Evolutionary conservation across 1,140 invertebrate species (phyloP).

Genomic region (Drosophila bocki): DNA sequence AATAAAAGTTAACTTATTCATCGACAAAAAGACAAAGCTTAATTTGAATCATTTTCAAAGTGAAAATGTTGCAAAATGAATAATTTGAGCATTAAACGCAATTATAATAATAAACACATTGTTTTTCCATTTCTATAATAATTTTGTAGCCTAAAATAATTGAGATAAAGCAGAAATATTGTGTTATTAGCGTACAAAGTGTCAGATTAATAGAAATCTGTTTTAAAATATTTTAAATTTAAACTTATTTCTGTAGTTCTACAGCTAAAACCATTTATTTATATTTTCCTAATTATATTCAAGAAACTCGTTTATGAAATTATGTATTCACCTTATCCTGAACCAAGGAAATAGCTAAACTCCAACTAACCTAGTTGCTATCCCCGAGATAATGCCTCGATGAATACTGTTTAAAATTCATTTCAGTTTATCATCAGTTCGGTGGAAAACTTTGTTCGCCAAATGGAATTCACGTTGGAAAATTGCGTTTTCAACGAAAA

Average conservation of each 20-base stretch:
- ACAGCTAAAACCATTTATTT: not conserved
- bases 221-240: not conserved
- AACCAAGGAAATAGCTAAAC: not conserved
- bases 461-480: constrained; percentile 77
- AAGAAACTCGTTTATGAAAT: not conserved
- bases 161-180: not conserved
- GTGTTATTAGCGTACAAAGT: too few relatives aligned
- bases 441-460: constrained; percentile 40
- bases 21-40: not conserved
- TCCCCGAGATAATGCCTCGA: constrained; percentile 59
- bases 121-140: not conserved
- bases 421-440: constrained; percentile 75
- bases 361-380: constrained; percentile 7
- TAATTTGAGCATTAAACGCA: constrained; percentile 3
- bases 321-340: too few relatives aligned
- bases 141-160: not conserved
- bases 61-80: constrained; percentile 4
- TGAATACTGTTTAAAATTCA: constrained; percentile 80
- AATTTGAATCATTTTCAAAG: constrained; percentile 1
- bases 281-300: not conserved
- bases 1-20: constrained; percentile 14
- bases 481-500: constrained; percentile 79
- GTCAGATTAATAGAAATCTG: not conserved
- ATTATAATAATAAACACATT: not conserved
- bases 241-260: not conserved